Base-by-base conservation (phyloP, 2,797 vertebrate species). In the Borostomias antarcticus region DNA sequence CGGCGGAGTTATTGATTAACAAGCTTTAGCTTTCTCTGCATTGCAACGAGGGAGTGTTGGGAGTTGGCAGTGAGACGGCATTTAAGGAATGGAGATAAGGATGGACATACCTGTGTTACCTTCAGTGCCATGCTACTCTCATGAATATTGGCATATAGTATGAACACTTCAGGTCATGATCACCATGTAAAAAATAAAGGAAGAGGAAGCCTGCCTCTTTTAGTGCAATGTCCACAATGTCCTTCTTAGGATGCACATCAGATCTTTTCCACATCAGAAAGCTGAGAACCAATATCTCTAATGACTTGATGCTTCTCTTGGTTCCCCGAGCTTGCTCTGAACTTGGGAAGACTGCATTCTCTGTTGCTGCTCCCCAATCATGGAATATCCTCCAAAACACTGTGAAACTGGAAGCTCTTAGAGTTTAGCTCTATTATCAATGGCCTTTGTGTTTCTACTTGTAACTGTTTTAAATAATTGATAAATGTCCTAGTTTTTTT, bases 61-160 rank as follows among this genome's bases (percentile, higher is more conserved):
- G 58, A 56, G 47, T 62, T 80, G 85, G 85, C 83, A 86, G 86
- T 87, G 81, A 66, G 72, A 75, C 64, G 75, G 61, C 68, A 61
- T 64, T 26, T 64, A 61, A 74, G 78, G 80, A 86, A 85, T 81
- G 83, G 65, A 82, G 78, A 37, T 33, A 29, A 13, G 33, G 58
- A 82, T 58, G 3, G 19, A 21, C 72, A 32, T 51, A 69, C 66
- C 52, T 60, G 8, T 0, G 64, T n/a, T 54, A 62, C 47, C 45
- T n/a, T 25, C 53, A 28, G 30, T 52, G 30, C 5, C 30, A 19
- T 19, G 30, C 32, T 23, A 25, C 11, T 21, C 4, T 58, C 21
- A 25, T 21, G 35, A 58, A 37, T 5, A 58, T 23, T n/a, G 17
- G 40, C n/a, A 15, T 45, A 17, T 45, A 45, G 15, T 45, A 43